A percentile compares a stretch with the other conserved stretches of the same genome.
Conservation (phyloP, 1,140 invertebrate species). For the Lordiphosa collinella region DNA sequence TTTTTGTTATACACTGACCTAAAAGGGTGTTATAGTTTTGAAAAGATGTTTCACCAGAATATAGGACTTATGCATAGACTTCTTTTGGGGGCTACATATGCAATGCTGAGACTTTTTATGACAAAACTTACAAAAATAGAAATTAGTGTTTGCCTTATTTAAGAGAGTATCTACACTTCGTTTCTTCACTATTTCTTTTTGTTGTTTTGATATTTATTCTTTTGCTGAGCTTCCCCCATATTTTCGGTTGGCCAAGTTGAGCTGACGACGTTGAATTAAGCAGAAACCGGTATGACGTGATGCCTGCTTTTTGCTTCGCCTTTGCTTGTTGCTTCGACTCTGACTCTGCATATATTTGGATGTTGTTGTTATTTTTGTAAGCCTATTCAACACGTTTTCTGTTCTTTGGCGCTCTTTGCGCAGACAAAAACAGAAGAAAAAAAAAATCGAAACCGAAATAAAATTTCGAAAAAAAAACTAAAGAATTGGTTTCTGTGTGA, state of each 20-base stretch:
- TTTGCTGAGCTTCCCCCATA: constrained; percentile 68
- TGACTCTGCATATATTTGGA: constrained; percentile 44
- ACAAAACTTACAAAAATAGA: too few species aligned
- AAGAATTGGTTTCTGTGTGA: constrained; percentile 9
- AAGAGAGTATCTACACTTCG: neutral
- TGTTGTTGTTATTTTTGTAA: constrained; percentile 29
- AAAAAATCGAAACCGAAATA: constrained; percentile 41
- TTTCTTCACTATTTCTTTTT: constrained; percentile 18
- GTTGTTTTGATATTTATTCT: constrained; percentile 48
- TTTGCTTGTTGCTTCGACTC: constrained; percentile 25
- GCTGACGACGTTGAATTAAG: constrained; percentile 53
- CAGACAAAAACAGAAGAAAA: constrained; percentile 35
- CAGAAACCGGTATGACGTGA: constrained; percentile 72
- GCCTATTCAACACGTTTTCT: constrained; percentile 49
- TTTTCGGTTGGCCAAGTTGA: constrained; percentile 49
- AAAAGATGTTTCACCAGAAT: too few species aligned
- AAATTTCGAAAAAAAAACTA: constrained; percentile 34
- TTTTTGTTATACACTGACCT: neutral
- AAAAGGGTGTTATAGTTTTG: too few species aligned
- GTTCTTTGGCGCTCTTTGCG: constrained; percentile 18
- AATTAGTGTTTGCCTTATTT: too few species aligned
- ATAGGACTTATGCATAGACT: too few species aligned
- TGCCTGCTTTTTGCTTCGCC: constrained; percentile 15
- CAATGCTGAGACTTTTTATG: too few species aligned
- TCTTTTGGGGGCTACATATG: too few species aligned